These are phyloP conservation scores for Lepidochrysops patricia DNA, from an alignment of 2,888 invertebrate species.

Conservation along the genomic window DNA sequence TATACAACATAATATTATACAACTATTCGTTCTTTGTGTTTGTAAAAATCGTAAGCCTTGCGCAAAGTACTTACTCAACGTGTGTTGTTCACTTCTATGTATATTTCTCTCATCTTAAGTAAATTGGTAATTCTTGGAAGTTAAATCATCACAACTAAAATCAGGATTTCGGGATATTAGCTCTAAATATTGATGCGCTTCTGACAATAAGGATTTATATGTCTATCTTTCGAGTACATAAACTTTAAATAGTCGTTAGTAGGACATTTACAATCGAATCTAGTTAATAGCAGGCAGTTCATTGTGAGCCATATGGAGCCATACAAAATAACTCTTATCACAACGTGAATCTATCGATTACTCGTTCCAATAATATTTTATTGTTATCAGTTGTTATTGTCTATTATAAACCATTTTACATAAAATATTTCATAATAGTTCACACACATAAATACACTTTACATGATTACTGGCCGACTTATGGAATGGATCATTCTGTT, in stretches of 20 bases:
- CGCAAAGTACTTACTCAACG: no score
- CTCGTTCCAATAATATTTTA: constrained; percentile 1
- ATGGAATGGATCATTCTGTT: background rate
- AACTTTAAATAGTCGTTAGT: background rate
- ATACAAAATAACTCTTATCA: background rate
- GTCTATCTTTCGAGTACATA: background rate
- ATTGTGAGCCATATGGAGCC: background rate
- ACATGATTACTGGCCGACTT: background rate
- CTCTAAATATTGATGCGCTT: no score
- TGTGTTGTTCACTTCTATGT: no score
- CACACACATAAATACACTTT: background rate
- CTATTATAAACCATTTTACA: background rate
- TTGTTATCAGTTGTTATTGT: constrained; percentile 9
- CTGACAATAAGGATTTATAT: no score
- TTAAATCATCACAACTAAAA: no score
- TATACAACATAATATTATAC: no score
- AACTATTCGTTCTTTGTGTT: no score
- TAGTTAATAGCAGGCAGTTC: background rate
- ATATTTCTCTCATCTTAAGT: no score
- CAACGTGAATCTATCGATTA: background rate
- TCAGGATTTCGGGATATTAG: no score
- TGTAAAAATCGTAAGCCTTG: no score
- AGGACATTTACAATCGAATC: background rate
- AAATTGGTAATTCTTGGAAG: no score
- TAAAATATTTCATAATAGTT: background rate